Evolutionary conservation across 2,113 vertebrate genomes (phyloP).

Genomic region (Ia io): DNA sequence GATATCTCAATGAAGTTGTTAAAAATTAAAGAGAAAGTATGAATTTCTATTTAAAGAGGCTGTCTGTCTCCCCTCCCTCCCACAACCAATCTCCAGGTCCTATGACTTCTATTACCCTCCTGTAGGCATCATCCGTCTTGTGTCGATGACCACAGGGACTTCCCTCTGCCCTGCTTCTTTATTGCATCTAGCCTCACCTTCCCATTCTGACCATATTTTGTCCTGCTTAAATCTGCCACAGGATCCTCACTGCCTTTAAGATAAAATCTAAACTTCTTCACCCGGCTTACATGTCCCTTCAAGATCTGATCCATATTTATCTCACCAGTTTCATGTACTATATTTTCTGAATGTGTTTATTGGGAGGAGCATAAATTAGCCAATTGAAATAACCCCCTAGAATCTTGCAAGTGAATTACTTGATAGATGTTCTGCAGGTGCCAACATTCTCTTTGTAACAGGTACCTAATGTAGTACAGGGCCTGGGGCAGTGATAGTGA

Average conservation of each 20-base stretch:
- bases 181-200: neutral
- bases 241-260: neutral
- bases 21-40: neutral
- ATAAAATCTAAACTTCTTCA: neutral
- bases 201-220: neutral
- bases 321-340: neutral
- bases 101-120: neutral
- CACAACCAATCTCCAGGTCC: neutral
- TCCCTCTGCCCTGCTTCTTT: neutral
- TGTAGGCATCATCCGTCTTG: neutral
- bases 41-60: neutral
- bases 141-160: neutral
- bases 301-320: neutral
- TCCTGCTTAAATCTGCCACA: neutral
- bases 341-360: neutral
- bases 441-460: neutral
- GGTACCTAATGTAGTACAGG: neutral
- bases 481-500: neutral
- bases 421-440: neutral
- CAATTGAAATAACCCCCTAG: neutral
- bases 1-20: neutral
- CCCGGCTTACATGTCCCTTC: neutral
- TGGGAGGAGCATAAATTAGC: neutral
- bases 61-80: neutral
- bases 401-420: neutral